Percentiles rank a stretch among this genome's conserved stretches.
Evolutionary conservation across 2,113 vertebrate genomes (phyloP).

Genomic region (Murina feae): DNA sequence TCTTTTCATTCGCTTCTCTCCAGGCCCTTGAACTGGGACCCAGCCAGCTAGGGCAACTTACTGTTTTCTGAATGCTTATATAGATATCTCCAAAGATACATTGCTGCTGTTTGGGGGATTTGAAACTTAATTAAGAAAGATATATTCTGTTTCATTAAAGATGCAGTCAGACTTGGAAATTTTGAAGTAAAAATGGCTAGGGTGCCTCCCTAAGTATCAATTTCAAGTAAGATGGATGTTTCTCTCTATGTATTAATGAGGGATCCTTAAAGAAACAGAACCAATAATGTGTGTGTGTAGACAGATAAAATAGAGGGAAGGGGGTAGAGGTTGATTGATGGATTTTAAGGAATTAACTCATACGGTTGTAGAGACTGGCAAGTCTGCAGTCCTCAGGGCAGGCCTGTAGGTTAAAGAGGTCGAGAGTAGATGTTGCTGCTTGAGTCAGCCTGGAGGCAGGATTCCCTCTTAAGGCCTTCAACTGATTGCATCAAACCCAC

Average conservation of each 20-base stretch:
- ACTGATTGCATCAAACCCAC: not conserved
- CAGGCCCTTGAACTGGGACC: too few species aligned
- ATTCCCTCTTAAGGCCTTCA: not conserved
- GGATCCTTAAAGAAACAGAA: not conserved
- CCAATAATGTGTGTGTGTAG: not conserved
- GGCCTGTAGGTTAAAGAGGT: not conserved
- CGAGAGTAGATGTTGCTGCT: not conserved
- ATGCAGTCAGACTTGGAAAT: not conserved
- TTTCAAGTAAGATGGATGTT: slow-evolving; percentile 10
- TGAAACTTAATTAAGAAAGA: slow-evolving; percentile 15
- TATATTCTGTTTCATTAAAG: slow-evolving; percentile 23
- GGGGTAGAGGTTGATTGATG: not conserved
- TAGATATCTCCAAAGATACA: not conserved
- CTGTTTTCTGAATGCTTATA: not conserved
- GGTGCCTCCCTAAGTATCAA: not conserved
- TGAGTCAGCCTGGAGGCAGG: not conserved
- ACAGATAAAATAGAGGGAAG: not conserved
- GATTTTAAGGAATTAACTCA: not conserved
- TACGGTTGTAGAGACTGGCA: not conserved
- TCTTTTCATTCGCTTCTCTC: not conserved
- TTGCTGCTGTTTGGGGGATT: slow-evolving; percentile 27
- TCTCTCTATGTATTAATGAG: not conserved
- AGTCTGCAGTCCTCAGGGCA: not conserved
- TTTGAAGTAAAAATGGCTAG: not conserved
- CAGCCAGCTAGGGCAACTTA: not conserved